Conservation (phyloP, 2,888 invertebrate genomes). For the Monoplex corrugatus region DNA sequence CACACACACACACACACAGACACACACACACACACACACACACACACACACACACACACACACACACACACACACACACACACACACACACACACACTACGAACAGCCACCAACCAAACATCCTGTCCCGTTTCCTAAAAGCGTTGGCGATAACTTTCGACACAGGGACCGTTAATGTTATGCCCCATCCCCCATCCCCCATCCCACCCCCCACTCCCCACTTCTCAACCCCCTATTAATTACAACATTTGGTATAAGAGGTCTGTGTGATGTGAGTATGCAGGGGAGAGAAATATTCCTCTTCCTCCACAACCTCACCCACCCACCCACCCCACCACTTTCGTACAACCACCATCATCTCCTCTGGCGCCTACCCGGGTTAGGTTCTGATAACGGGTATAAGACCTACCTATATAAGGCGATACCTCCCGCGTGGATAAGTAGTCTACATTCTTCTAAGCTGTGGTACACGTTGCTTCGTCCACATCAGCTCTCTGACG, state of each 20-base stretch:
- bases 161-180: not conserved
- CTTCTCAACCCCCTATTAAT: not conserved
- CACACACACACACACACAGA: not conserved
- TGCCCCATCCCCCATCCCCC: not conserved
- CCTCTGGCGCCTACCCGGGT: not conserved
- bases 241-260: no score
- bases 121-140: not conserved
- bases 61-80: conserved; percentile 1
- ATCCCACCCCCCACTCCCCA: not conserved
- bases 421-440: not conserved
- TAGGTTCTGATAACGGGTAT: not conserved
- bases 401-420: not conserved
- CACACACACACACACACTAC: conserved; percentile 18
- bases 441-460: not conserved
- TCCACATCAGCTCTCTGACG: not conserved
- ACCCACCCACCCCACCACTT: not conserved
- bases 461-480: not conserved
- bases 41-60: conserved; percentile 1
- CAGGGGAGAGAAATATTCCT: no score
- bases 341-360: not conserved
- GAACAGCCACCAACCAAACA: not conserved
- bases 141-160: not conserved
- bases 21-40: not conserved
- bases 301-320: not conserved
- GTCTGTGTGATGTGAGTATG: no score